Evolutionary conservation across 2,888 invertebrate genomes (phyloP).

Genomic region (Mamestra brassicae): DNA sequence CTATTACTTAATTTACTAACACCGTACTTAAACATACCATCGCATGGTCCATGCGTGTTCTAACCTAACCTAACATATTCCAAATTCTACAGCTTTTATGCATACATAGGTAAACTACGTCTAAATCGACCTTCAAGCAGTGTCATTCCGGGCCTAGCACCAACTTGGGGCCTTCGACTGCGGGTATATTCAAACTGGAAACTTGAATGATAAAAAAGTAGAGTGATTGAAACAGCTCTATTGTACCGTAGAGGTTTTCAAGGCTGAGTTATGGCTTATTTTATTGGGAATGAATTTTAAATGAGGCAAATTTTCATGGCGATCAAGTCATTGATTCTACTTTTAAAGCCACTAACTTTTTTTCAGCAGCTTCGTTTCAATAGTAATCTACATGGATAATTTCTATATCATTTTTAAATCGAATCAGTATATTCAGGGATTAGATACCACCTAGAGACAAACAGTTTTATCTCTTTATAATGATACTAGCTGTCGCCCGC

Average conservation of each 20-base stretch:
- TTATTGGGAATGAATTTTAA: background rate
- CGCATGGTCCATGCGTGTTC: too few relatives aligned
- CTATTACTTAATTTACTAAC: background rate
- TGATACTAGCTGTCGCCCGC: too few relatives aligned
- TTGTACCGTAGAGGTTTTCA: constrained; percentile 11
- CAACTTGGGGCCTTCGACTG: background rate
- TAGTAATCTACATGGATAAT: too few relatives aligned
- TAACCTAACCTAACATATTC: background rate
- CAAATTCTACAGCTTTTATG: background rate
- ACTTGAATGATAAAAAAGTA: constrained; percentile 14
- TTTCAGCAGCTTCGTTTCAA: too few relatives aligned
- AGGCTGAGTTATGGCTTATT: constrained; percentile 12
- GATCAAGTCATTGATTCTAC: background rate
- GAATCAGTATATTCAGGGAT: background rate
- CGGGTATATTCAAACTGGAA: constrained; percentile 18
- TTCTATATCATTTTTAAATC: background rate
- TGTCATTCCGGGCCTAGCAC: constrained; percentile 30
- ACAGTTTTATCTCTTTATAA: too few relatives aligned
- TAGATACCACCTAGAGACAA: too few relatives aligned
- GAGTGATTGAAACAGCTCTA: constrained; percentile 38
- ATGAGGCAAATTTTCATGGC: background rate
- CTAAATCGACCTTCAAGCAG: constrained; percentile 12
- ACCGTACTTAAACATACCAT: background rate
- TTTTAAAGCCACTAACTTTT: background rate
- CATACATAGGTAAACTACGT: background rate